Evolutionary conservation across 2,797 vertebrate species (phyloP), one percentile per base, ranked within the genome.

Genomic region (Austrolebias charrua): DNA sequence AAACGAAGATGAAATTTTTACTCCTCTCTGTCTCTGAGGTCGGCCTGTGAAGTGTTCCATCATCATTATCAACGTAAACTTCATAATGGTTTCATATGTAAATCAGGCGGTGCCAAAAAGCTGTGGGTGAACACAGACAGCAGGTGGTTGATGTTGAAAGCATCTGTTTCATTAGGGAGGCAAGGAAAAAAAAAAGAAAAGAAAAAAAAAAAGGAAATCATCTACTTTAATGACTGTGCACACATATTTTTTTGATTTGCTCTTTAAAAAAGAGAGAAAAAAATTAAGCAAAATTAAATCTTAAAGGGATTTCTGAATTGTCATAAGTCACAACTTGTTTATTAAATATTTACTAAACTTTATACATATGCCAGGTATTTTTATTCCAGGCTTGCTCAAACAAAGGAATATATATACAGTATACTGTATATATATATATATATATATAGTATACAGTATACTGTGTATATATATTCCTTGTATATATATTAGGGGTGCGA

Each of bases 71-170:
- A 49, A 46, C 62, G 55, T 8, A 53, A 15, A 64, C 35, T 1
- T 20, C 38, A 4, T 28, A 65, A 62, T 29, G 49, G 10, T 43
- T 66, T 24, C 31, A 29, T 35, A 55, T 64, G 46, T 47, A 46
- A 63, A 63, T 63, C 16, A 51, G 28, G 12, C 45, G n/a, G 4
- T n/a, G 24, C 28, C 14, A 11, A 40, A 24, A n/a, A 62, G 56
- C 31, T 16, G 43, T 5, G 33, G n/a, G 24, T 28, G 29, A 55
- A 18, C 6, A 29, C 63, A 69, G 43, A 40, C 38, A 54, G 47
- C 62, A 71, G 63, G 63, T 58, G 42, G 47, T 47, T 70, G 48
- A 71, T 60, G 45, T 2, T 53, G 28, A 48, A 58, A 33, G 38
- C 2, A 50, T 19, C 14, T 13, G n/a, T 44, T 67, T 60, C 13